Conservation (phyloP, 2,888 invertebrate genomes). For the Megamerina dolium region DNA sequence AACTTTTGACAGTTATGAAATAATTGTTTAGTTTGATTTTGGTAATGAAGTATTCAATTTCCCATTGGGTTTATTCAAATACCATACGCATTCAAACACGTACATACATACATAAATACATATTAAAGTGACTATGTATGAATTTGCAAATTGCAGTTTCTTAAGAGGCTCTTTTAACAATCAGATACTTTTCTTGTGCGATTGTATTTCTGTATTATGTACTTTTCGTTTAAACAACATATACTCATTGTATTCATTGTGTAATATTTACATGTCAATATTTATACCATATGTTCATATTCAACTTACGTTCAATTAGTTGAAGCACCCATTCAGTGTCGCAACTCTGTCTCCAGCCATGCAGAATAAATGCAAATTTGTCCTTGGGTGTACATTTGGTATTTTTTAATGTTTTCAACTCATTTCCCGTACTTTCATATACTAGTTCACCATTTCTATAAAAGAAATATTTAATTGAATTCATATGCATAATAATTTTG, state of each 20-base stretch:
- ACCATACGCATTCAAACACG: too few relatives aligned
- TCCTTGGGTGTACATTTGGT: constrained; percentile 34
- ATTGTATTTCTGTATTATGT: not conserved
- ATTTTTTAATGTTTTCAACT: constrained; percentile 9
- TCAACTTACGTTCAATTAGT: constrained; percentile 35
- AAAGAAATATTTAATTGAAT: not conserved
- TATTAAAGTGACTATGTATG: too few relatives aligned
- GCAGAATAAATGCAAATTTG: constrained; percentile 42
- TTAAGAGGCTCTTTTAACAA: too few relatives aligned
- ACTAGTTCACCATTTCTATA: constrained; percentile 17
- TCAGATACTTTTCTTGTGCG: too few relatives aligned
- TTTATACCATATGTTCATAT: not conserved
- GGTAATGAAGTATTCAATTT: too few relatives aligned
- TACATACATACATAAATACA: too few relatives aligned
- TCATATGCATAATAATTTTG: not conserved
- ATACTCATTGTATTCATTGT: not conserved
- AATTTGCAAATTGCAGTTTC: too few relatives aligned
- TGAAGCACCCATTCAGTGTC: constrained; percentile 36
- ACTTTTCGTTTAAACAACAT: not conserved
- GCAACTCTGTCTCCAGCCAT: constrained; percentile 46
- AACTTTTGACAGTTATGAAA: too few relatives aligned
- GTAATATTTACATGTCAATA: not conserved
- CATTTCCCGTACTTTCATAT: constrained; percentile 5
- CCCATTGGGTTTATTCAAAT: too few relatives aligned
- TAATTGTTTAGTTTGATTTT: too few relatives aligned